These are phyloP conservation scores for Scleropages formosus DNA, from an alignment of 2,797 vertebrate genomes.

Conservation along the genomic window DNA sequence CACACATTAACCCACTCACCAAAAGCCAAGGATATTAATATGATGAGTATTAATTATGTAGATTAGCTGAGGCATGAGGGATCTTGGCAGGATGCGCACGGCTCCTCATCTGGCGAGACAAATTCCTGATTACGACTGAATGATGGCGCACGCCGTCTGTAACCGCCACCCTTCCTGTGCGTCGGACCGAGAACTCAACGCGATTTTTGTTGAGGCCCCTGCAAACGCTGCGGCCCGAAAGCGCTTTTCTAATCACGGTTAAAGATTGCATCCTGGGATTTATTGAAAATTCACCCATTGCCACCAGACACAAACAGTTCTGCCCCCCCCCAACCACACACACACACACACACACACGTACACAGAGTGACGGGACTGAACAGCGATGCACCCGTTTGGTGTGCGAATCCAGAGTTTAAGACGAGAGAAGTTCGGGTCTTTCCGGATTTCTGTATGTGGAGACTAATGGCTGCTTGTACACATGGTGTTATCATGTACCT, in stretches of 20 bases:
- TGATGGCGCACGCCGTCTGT: neutral
- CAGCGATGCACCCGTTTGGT: too few relatives aligned
- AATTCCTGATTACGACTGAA: slow-evolving; percentile 34
- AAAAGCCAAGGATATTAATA: slow-evolving; percentile 24
- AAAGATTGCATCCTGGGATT: slow-evolving; percentile 4
- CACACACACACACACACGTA: neutral
- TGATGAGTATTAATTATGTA: slow-evolving; percentile 23
- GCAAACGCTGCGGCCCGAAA: too few relatives aligned
- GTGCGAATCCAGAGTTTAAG: neutral
- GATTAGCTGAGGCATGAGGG: slow-evolving; percentile 22
- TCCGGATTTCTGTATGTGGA: neutral
- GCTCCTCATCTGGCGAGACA: slow-evolving; percentile 28
- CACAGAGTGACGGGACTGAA: neutral
- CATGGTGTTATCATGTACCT: neutral
- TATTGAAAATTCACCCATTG: neutral
- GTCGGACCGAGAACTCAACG: too few relatives aligned
- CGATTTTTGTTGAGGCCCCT: too few relatives aligned
- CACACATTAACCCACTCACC: slow-evolving; percentile 38
- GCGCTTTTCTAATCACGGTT: neutral
- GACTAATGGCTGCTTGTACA: neutral
- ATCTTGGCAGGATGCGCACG: slow-evolving; percentile 25
- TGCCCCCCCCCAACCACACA: neutral
- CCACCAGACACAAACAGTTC: neutral
- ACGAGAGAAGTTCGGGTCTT: neutral
- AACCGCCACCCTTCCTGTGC: neutral